A percentile compares a stretch with the other conserved stretches of the same genome.
Evolutionary conservation across 1,140 invertebrate species (phyloP).

Genomic region (Planococcus citri): DNA sequence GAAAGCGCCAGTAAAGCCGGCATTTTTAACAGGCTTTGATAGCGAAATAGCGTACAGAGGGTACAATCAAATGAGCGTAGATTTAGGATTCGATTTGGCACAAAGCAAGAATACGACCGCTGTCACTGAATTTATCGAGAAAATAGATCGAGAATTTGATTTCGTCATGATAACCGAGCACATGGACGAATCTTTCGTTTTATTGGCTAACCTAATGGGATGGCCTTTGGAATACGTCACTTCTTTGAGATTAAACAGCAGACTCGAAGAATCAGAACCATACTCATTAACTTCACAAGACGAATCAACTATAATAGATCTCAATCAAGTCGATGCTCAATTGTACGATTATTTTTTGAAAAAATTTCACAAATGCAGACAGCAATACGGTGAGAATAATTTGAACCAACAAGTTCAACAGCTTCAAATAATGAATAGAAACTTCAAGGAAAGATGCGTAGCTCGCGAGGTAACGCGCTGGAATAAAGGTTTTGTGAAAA

Average conservation of each 20-base stretch:
- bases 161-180: constrained; percentile 41
- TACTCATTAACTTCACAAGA: constrained; percentile 22
- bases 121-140: too few species aligned
- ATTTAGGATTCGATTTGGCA: too few species aligned
- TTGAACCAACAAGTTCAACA: constrained; percentile 30
- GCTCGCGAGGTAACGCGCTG: too few species aligned
- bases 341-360: constrained; percentile 33
- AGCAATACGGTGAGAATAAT: constrained; percentile 30
- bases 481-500: too few species aligned
- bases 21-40: not conserved
- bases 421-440: constrained; percentile 26
- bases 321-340: constrained; percentile 31
- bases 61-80: too few species aligned
- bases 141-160: constrained; percentile 38
- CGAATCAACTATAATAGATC: constrained; percentile 23
- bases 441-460: constrained; percentile 27
- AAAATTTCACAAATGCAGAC: constrained; percentile 30
- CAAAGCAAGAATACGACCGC: too few species aligned
- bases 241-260: constrained; percentile 33
- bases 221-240: constrained; percentile 39
- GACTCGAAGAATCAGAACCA: constrained; percentile 22
- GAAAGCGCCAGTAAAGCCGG: not conserved
- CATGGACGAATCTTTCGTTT: constrained; percentile 42
- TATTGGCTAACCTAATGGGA: too few species aligned
- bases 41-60: constrained; percentile 26